Base-by-base conservation (phyloP, 1,140 invertebrate species). In the Cydia splendana region DNA sequence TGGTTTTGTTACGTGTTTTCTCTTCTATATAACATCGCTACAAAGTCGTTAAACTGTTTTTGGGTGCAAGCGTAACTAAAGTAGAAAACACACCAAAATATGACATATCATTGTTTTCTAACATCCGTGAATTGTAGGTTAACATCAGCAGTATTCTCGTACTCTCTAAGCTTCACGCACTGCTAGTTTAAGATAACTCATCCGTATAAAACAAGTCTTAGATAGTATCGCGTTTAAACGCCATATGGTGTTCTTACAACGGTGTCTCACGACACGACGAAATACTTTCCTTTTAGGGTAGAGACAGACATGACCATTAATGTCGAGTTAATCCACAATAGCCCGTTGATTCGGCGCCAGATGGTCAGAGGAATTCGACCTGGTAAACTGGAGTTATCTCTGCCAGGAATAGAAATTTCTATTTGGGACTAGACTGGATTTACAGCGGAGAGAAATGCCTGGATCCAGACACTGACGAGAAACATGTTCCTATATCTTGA, bases 341-440 rank as follows among this genome's bases (percentile, higher is more conserved):
- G 67, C 67, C 57, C 57, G 38, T 38, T 71, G 67, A 71, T 71
- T 71, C 34, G 67, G 30, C 67, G 30, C 30, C 67, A 71, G 67
- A 71, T 71, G 67, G 67, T 71, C 67, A 71, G 30, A 18, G n/a
- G 67, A 71, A 71, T 71, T 71, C 9, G 67, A 71, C 67, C 67
- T 71, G 67, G n/a, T n/a, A 38, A 71, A 71, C 67, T n/a, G 2
- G 18, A 71, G 67, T 42, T 9, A 45, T 38, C n/a, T 24, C 24
- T 12, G 38, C 34, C 34, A 38, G 65, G 30, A 69, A 69, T 69
- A 69, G 65, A 69, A 5, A 57, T 57, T 18, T 69, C 30, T 69
- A 69, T 69, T 69, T 38, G 2, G 20, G 67, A 71, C 67, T 71
- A 38, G 34, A 71, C 67, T 71, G 34, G 15, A 38, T 38, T 69